A percentile compares a stretch with the other conserved stretches of the same genome.
phyloP scores from a whole-genome alignment of 2,888 invertebrate genomes.

The Ferrisia virgata region DNA sequence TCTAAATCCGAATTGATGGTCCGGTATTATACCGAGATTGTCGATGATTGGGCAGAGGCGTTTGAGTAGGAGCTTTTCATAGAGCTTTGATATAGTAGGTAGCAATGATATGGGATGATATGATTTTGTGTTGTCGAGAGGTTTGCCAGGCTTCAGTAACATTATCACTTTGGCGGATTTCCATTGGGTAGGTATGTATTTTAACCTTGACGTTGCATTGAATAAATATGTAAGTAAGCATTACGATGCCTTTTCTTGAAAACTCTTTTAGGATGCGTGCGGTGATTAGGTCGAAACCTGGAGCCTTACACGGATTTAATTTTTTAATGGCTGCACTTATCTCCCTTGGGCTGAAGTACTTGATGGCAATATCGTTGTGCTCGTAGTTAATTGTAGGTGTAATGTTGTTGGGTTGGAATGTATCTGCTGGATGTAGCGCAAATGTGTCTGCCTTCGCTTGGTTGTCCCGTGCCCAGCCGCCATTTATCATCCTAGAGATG shows the following conservation, averaged over 20 bases:
- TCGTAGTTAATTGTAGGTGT: too few species aligned
- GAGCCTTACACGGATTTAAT: too few species aligned
- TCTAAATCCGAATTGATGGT: background rate
- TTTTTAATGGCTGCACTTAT: too few species aligned
- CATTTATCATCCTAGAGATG: too few species aligned
- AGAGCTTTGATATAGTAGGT: background rate
- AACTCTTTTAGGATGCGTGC: background rate
- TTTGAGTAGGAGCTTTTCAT: background rate
- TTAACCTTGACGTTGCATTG: background rate
- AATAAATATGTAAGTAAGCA: too few species aligned
- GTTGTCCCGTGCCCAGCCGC: too few species aligned
- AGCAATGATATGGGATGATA: background rate
- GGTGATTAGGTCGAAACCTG: too few species aligned
- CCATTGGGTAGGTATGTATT: background rate
- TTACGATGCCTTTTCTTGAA: background rate
- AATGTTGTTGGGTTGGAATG: too few species aligned
- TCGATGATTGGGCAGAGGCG: background rate
- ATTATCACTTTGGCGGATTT: background rate
- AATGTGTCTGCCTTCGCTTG: too few species aligned
- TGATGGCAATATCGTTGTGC: too few species aligned
- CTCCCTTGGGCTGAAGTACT: too few species aligned
- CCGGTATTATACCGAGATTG: background rate
- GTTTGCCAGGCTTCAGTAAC: background rate
- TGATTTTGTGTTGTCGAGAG: background rate
- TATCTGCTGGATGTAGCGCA: too few species aligned